Evolutionary conservation across 2,797 vertebrate species (phyloP), one percentile per base, ranked within the genome.

Genomic region (Anguilla pacifica): DNA sequence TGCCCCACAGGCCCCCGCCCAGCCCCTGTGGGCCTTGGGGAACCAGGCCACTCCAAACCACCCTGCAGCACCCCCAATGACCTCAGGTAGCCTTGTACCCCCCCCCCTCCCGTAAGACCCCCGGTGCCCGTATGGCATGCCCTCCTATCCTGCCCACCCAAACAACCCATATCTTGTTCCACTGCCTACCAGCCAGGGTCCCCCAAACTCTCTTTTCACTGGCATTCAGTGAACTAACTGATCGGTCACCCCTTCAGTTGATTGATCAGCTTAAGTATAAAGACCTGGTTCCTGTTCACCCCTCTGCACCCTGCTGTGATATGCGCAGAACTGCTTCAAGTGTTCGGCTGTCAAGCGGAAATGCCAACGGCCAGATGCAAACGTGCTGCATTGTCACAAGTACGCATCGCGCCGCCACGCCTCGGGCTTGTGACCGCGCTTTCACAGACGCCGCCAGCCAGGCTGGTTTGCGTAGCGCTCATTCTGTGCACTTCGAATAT

Each of bases 31-130:
- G 13, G 94, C 22, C 93, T 96, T n/a, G 95, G 97, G 92, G 98
- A 99, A 93, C 95, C 96, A 77, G 93, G 92, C 94, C 96, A 94
- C 89, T 93, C 92, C 96, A 99, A 98, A 97, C 92, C 92, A 86
- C 92, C 97, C 91, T 87, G 94, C 97, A 96, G 95, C 97, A 95
- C 93, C 96, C 96, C 97, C 93, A 97, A 94, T 98, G 98, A 99
- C 51, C 94, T 96, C 97, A 99, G 98, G 98, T 99, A 99, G 98
- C 94, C 92, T 74, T 51, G 0, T 86, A 49, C 51, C 39, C 39
- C 86, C 67, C 79, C 86, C 79, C 86, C 64, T 77, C 85, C 77
- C 31, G 64, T 28, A 74, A 53, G 57, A 74, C 43, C 64, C 55
- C 59, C 59, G 46, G 22, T 25, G 17, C 31, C 85, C 49, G 15